Percentiles rank a stretch among this genome's conserved stretches.
phyloP scores from a whole-genome alignment of 2,888 invertebrate genomes.

The Gastracanthus pulcherrimus region DNA sequence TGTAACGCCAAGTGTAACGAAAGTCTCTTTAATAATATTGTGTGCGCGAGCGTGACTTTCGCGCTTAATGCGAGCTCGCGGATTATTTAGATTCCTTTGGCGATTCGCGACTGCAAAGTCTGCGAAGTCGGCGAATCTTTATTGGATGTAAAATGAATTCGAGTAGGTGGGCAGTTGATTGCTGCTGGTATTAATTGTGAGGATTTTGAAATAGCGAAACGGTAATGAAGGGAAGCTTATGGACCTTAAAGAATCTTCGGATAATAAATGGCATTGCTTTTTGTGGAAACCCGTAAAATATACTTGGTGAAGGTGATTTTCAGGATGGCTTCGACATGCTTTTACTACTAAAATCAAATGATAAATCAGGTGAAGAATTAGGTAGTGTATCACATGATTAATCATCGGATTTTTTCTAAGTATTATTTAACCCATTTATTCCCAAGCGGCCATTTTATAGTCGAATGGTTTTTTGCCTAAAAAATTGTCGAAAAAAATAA shows the following conservation, averaged over 20 bases:
- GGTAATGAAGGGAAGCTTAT: slow-evolving; percentile 7
- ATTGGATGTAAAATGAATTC: not conserved
- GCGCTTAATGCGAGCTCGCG: not conserved
- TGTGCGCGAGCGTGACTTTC: not conserved
- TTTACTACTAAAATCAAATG: too few species aligned
- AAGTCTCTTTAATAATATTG: slow-evolving; percentile 5
- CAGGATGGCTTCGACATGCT: not conserved
- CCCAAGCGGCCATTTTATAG: too few species aligned
- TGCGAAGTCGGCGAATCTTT: not conserved
- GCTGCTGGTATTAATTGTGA: slow-evolving; percentile 9
- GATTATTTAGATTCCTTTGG: slow-evolving; percentile 27
- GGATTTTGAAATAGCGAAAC: not conserved
- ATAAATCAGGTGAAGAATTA: too few species aligned
- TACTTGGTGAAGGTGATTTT: not conserved
- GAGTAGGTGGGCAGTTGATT: not conserved
- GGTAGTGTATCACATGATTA: too few species aligned
- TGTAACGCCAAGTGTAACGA: not conserved
- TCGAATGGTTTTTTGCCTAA: too few species aligned
- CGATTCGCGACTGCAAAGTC: too few species aligned
- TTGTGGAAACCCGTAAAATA: not conserved
- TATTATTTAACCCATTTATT: too few species aligned
- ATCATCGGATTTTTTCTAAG: too few species aligned
- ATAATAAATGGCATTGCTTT: not conserved
- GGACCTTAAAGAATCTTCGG: not conserved
- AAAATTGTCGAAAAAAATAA: too few species aligned